Evolutionary conservation across 2,888 invertebrate genomes (phyloP).

Genomic region (Lepetodrilus schrolli): DNA sequence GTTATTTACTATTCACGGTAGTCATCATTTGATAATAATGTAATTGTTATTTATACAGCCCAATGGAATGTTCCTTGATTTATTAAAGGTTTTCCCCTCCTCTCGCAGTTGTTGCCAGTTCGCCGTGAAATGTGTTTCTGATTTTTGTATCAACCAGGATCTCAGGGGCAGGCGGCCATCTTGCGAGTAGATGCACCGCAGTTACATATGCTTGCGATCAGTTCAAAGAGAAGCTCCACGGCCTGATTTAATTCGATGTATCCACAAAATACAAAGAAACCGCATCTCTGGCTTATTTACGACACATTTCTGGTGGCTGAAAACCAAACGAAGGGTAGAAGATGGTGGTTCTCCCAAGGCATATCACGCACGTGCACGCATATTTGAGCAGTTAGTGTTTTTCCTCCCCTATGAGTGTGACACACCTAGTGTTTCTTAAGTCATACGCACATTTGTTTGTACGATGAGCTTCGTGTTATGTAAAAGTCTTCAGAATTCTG

Average conservation of each 20-base stretch:
- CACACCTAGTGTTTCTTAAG: no score
- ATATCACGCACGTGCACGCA: constrained; percentile 14
- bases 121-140: constrained; percentile 5
- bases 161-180: not conserved
- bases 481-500: no score
- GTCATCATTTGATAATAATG: no score
- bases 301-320: constrained; percentile 1
- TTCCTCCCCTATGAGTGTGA: not conserved
- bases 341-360: no score
- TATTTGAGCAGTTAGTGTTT: constrained; percentile 19
- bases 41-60: not conserved
- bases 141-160: constrained; percentile 20
- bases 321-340: no score
- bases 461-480: not conserved
- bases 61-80: constrained; percentile 16
- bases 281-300: not conserved
- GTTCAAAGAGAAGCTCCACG: constrained; percentile 8
- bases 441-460: no score
- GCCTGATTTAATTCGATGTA: constrained; percentile 13
- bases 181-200: not conserved
- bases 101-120: not conserved
- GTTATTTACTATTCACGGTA: no score
- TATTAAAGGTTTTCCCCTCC: not conserved
- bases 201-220: not conserved
- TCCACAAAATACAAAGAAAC: constrained; percentile 12